These are phyloP conservation scores for Danio albolineatus DNA, from an alignment of 2,797 vertebrate genomes.

Conservation along the genomic window DNA sequence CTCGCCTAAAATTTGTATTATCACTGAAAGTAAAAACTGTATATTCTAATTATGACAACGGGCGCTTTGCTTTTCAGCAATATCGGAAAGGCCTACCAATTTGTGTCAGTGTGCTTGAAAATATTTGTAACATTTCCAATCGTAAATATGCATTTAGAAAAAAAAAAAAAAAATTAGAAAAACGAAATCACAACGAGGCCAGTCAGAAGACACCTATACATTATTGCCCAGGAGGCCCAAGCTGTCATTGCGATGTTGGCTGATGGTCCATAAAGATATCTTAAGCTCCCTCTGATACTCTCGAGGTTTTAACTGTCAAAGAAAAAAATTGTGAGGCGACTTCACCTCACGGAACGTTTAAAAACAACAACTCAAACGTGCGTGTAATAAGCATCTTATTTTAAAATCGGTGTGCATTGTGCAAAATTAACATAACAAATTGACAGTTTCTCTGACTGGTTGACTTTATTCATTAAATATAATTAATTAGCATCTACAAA, in stretches of 20 bases:
- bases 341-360: background rate
- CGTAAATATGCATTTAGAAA: background rate
- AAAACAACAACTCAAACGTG: background rate
- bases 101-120: no score
- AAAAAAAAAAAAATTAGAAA: background rate
- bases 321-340: background rate
- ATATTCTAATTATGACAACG: no score
- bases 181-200: background rate
- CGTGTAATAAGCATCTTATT: conserved; percentile 23
- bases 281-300: background rate
- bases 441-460: background rate
- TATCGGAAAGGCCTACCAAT: no score
- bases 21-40: background rate
- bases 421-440: background rate
- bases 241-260: conserved; percentile 34
- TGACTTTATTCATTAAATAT: background rate
- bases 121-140: background rate
- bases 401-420: background rate
- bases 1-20: no score
- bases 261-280: conserved; percentile 18
- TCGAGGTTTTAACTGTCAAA: background rate
- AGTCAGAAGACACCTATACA: conserved; percentile 58
- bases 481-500: background rate
- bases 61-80: background rate
- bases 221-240: conserved; percentile 52